Evolutionary conservation across 1,140 invertebrate species (phyloP).

Genomic region (Nephotettix cincticeps): DNA sequence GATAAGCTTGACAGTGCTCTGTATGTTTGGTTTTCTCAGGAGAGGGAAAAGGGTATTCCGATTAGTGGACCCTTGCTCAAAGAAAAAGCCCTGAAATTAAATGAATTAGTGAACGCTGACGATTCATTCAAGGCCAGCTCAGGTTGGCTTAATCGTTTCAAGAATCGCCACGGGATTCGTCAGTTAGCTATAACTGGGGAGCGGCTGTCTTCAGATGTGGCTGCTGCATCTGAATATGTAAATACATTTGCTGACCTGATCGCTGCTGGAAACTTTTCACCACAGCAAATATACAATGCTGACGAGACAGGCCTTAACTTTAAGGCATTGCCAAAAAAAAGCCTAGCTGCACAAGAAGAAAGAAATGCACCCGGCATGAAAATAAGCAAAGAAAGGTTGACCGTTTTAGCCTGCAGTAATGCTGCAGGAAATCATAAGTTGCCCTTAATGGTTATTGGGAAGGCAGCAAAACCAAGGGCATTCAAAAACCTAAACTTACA

Average conservation of each 20-base stretch:
- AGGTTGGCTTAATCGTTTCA: no score
- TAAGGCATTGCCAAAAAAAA: conserved; percentile 39
- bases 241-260: no score
- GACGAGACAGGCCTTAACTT: conserved; percentile 43
- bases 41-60: background rate
- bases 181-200: background rate
- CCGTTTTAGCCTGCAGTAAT: conserved; percentile 36
- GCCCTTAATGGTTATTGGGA: conserved; percentile 41
- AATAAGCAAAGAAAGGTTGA: background rate
- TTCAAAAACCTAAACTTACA: conserved; percentile 40
- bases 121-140: no score
- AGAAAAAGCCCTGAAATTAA: background rate
- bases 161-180: no score
- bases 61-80: background rate
- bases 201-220: background rate
- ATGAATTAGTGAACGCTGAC: no score
- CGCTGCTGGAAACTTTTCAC: no score
- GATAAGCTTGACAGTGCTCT: background rate
- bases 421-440: conserved; percentile 40
- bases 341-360: conserved; percentile 33
- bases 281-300: conserved; percentile 43
- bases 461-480: conserved; percentile 40
- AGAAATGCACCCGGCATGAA: background rate
- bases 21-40: background rate
- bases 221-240: no score